These are phyloP conservation scores for Ceyx melanurus DNA, from an alignment of 2,113 vertebrate species.

Conservation along the genomic window DNA sequence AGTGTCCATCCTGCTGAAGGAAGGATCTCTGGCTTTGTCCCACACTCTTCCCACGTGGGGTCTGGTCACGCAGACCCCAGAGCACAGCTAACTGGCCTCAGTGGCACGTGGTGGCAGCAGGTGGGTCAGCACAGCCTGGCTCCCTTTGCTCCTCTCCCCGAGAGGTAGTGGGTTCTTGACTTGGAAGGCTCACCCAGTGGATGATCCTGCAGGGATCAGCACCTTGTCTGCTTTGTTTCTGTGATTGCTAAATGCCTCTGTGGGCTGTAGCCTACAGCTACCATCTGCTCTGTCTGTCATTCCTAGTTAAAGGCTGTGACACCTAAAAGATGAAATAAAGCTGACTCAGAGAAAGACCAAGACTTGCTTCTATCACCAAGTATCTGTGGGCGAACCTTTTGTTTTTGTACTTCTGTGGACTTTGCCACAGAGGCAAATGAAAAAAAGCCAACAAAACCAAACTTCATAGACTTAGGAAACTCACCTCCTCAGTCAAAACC, in stretches of 20 bases:
- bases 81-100: fast-evolving
- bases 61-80: background rate
- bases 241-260: background rate
- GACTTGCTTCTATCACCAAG: background rate
- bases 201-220: background rate
- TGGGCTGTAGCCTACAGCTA: background rate
- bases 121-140: background rate
- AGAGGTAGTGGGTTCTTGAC: background rate
- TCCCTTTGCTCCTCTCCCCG: background rate
- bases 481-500: background rate
- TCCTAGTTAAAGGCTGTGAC: background rate
- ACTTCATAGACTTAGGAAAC: background rate
- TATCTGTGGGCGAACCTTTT: background rate
- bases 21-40: background rate
- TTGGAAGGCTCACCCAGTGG: background rate
- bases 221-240: background rate
- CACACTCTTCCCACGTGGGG: fast-evolving
- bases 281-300: background rate
- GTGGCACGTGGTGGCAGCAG: background rate
- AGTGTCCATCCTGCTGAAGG: background rate
- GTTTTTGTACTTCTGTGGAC: background rate
- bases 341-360: background rate
- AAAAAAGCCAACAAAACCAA: background rate
- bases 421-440: background rate
- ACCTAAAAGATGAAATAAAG: background rate